Evolutionary conservation across 2,888 invertebrate species (phyloP).

Genomic region (Chloroclysta siterata): DNA sequence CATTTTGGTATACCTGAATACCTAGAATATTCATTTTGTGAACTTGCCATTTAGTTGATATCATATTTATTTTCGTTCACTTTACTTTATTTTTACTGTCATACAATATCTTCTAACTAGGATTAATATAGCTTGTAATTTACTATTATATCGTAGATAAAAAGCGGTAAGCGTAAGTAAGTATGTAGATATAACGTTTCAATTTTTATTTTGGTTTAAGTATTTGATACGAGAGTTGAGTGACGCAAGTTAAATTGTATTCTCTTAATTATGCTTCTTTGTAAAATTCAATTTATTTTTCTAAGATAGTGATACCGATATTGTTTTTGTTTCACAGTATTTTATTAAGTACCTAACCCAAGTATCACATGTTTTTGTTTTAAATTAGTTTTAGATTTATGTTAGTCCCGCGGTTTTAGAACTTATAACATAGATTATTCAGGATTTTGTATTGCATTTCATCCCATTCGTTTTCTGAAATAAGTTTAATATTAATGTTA

Average conservation of each 20-base stretch:
- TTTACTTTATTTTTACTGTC: slow-evolving; percentile 3
- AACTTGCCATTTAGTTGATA: slow-evolving; percentile 2
- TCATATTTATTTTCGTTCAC: neutral
- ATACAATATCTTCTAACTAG: slow-evolving; percentile 10
- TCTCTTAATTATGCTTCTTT: too few relatives aligned
- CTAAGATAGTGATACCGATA: too few relatives aligned
- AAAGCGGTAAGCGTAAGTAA: neutral
- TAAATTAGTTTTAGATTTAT: neutral
- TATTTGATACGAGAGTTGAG: too few relatives aligned
- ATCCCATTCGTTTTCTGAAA: neutral
- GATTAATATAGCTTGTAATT: neutral
- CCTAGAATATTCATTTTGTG: slow-evolving; percentile 2
- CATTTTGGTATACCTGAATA: neutral
- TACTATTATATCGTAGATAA: neutral
- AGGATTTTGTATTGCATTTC: neutral
- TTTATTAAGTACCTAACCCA: neutral
- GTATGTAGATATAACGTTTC: neutral
- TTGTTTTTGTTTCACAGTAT: neutral
- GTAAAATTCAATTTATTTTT: too few relatives aligned
- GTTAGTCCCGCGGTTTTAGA: slow-evolving; percentile 9
- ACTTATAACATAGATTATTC: slow-evolving; percentile 2
- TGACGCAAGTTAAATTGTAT: too few relatives aligned
- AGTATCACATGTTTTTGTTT: neutral
- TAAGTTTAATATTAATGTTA: neutral
- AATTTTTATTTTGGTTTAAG: too few relatives aligned